These are phyloP conservation scores for Penelope pileata DNA, from an alignment of 2,113 vertebrate species.

Conservation along the genomic window DNA sequence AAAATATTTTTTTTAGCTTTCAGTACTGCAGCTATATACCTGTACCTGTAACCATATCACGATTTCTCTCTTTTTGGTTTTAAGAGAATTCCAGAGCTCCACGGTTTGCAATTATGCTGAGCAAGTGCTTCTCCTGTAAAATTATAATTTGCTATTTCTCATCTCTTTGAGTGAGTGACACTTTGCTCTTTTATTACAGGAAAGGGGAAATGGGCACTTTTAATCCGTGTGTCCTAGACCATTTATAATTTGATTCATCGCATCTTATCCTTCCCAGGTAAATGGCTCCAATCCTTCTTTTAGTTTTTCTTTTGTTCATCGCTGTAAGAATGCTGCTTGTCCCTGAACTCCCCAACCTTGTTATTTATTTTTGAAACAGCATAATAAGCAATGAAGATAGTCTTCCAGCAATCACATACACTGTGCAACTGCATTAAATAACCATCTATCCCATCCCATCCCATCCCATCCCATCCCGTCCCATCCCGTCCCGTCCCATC, in stretches of 20 bases:
- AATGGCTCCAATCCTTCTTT: not conserved
- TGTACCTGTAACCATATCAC: not conserved
- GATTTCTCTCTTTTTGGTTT: not conserved
- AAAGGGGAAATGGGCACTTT: not conserved
- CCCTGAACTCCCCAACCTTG: constrained; percentile 14
- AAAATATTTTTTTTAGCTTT: not conserved
- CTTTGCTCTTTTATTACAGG: not conserved
- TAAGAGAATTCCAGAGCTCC: not conserved
- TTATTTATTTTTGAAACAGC: constrained; percentile 38
- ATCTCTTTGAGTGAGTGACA: not conserved
- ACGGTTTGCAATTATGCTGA: rapidly evolving
- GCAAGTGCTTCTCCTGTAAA: not conserved
- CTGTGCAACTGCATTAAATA: constrained; percentile 47
- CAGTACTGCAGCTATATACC: not conserved
- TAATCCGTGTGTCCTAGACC: not conserved
- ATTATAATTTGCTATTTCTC: not conserved
- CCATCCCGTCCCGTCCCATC: not conserved
- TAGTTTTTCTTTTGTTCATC: not conserved
- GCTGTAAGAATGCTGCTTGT: not conserved
- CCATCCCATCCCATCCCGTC: not conserved
- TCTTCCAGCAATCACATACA: constrained; percentile 6
- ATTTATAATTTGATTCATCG: constrained; percentile 6
- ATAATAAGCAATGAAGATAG: not conserved
- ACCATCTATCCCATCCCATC: not conserved
- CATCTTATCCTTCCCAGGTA: not conserved